Conservation (phyloP, 1,140 invertebrate species). For the Brachionus manjavacas region DNA sequence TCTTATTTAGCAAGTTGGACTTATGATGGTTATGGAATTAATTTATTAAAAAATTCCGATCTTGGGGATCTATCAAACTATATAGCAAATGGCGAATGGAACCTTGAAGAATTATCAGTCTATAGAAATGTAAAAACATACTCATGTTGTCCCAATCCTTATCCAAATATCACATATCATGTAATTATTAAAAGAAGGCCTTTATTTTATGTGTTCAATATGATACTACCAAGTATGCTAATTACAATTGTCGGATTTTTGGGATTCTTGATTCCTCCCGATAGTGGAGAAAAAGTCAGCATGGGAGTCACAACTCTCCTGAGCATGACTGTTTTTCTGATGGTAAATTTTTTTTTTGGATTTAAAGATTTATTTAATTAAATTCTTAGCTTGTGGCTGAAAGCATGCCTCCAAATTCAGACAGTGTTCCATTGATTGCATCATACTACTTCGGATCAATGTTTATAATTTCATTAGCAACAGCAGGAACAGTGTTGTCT, state of each 20-base stretch:
- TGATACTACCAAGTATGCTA: slow-evolving; percentile 79
- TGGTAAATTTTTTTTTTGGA: slow-evolving; percentile 65
- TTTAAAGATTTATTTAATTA: slow-evolving; percentile 43
- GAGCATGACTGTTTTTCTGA: slow-evolving; percentile 86
- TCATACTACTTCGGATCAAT: slow-evolving; percentile 86
- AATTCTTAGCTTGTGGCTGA: slow-evolving; percentile 69
- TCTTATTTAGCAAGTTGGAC: slow-evolving; percentile 85
- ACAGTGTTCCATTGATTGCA: slow-evolving; percentile 77
- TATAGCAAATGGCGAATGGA: slow-evolving; percentile 60
- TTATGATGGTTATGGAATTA: slow-evolving; percentile 76
- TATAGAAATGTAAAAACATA: slow-evolving; percentile 68
- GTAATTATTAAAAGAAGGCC: slow-evolving; percentile 69
- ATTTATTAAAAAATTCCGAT: slow-evolving; percentile 48
- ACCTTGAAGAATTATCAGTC: slow-evolving; percentile 67
- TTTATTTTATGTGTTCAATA: slow-evolving; percentile 84
- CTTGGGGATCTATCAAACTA: slow-evolving; percentile 58
- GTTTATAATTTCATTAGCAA: slow-evolving; percentile 79
- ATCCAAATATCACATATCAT: slow-evolving; percentile 53
- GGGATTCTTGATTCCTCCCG: slow-evolving; percentile 84
- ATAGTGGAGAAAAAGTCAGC: slow-evolving; percentile 70
- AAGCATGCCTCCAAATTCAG: slow-evolving; percentile 82
- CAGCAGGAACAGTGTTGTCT: slow-evolving; percentile 68
- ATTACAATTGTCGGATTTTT: slow-evolving; percentile 78
- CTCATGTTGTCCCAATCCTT: slow-evolving; percentile 66
- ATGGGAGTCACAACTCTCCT: slow-evolving; percentile 79